These are phyloP conservation scores for Drosophila stalkeri DNA, from an alignment of 2,888 invertebrate genomes.

Conservation along the genomic window DNA sequence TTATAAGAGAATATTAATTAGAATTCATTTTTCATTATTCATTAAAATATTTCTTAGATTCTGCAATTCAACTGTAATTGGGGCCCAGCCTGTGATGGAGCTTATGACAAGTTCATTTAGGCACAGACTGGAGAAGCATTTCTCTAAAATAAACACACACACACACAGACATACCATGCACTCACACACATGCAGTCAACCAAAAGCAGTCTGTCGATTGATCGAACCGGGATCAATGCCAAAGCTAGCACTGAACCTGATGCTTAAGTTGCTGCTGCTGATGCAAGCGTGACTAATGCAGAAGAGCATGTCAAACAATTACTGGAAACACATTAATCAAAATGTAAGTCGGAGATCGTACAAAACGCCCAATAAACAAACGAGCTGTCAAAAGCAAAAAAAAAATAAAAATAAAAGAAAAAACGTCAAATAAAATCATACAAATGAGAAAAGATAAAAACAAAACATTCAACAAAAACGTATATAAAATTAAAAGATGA, in stretches of 20 bases:
- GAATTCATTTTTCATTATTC: not conserved
- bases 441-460: not conserved
- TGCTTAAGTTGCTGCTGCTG: not conserved
- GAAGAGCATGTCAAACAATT: conserved; percentile 60
- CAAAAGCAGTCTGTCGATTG: conserved; percentile 32
- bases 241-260: conserved; percentile 3
- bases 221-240: conserved; percentile 29
- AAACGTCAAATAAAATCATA: not conserved
- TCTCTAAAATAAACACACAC: not conserved
- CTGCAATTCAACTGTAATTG: conserved; percentile 10
- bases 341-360: conserved; percentile 35
- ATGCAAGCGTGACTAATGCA: conserved; percentile 56
- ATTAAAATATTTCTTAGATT: not conserved
- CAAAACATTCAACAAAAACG: not conserved
- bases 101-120: conserved; percentile 13
- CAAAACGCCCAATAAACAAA: conserved; percentile 57
- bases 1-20: not conserved
- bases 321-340: conserved; percentile 60
- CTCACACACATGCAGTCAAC: not conserved
- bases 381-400: conserved; percentile 31
- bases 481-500: not conserved
- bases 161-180: not conserved
- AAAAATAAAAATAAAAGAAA: not conserved
- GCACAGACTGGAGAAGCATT: conserved; percentile 14
- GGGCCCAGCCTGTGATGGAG: conserved; percentile 19